Percentiles rank a stretch among this genome's conserved stretches.
Conservation (phyloP, 2,797 vertebrate genomes). For the Crenichthys baileyi region DNA sequence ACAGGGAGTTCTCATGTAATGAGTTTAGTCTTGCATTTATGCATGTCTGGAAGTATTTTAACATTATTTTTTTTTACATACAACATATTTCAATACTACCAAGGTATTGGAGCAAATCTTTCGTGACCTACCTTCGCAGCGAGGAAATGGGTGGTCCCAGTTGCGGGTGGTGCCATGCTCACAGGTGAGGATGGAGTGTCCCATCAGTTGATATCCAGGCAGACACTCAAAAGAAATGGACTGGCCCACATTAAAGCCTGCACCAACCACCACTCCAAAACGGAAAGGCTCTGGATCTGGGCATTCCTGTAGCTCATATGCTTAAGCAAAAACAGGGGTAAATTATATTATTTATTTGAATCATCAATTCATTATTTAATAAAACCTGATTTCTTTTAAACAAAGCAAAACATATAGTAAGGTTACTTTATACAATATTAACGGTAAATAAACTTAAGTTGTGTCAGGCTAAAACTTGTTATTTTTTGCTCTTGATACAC, state of each 20-base stretch:
- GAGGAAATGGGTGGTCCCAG: constrained; percentile 95
- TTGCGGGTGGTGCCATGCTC: constrained; percentile 95
- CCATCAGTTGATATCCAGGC: constrained; percentile 91
- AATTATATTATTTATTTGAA: background rate
- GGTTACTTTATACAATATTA: background rate
- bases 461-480: background rate
- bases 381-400: background rate
- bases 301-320: constrained; percentile 94
- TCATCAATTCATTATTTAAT: background rate
- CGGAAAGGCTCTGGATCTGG: constrained; percentile 95
- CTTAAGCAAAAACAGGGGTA: constrained; percentile 37
- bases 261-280: constrained; percentile 91
- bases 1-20: constrained; percentile 41
- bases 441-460: too few relatives aligned
- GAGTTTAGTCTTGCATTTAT: constrained; percentile 14
- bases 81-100: background rate
- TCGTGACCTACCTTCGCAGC: constrained; percentile 90
- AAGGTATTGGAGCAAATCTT: background rate
- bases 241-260: constrained; percentile 96
- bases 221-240: constrained; percentile 98
- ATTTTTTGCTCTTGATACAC: background rate
- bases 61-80: background rate
- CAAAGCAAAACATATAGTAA: background rate
- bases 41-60: constrained; percentile 1
- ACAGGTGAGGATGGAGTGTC: constrained; percentile 93